Conservation (phyloP, 2,113 vertebrate species). For the Oncorhynchus gorbuscha region DNA sequence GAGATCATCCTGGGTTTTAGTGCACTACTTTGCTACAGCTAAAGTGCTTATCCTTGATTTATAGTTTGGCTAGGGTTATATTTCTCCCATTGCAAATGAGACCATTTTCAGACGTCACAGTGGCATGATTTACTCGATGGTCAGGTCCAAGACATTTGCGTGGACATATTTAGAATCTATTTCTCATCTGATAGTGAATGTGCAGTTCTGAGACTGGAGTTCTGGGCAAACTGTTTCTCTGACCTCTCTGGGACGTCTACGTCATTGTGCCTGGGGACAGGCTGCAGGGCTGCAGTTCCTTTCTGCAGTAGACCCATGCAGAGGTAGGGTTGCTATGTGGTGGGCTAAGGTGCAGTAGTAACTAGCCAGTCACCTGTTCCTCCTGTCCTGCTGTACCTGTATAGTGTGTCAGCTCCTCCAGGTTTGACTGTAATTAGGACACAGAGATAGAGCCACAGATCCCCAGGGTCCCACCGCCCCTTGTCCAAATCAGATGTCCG, state of each 20-base stretch:
- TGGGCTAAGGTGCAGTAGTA: not conserved
- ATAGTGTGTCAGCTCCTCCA: conserved; percentile 70
- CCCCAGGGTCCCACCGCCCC: conserved; percentile 25
- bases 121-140: not conserved
- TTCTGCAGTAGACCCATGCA: not conserved
- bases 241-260: not conserved
- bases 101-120: not conserved
- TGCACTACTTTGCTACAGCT: conserved; percentile 13
- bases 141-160: not conserved
- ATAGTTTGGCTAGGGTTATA: conserved; percentile 21
- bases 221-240: not conserved
- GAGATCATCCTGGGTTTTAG: conserved; percentile 4
- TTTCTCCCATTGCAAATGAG: conserved; percentile 23
- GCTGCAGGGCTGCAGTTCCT: not conserved
- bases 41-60: conserved; percentile 13
- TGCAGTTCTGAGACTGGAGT: not conserved
- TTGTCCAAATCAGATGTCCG: conserved; percentile 36
- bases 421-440: conserved; percentile 65
- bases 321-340: not conserved
- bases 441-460: conserved; percentile 38
- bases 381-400: conserved; percentile 1
- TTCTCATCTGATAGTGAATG: not conserved
- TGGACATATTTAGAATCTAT: not conserved
- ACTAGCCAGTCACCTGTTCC: conserved; percentile 30
- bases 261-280: not conserved